Evolutionary conservation across 2,113 vertebrate genomes (phyloP), one percentile per base, ranked within the genome.

Genomic region (Pagrus major): DNA sequence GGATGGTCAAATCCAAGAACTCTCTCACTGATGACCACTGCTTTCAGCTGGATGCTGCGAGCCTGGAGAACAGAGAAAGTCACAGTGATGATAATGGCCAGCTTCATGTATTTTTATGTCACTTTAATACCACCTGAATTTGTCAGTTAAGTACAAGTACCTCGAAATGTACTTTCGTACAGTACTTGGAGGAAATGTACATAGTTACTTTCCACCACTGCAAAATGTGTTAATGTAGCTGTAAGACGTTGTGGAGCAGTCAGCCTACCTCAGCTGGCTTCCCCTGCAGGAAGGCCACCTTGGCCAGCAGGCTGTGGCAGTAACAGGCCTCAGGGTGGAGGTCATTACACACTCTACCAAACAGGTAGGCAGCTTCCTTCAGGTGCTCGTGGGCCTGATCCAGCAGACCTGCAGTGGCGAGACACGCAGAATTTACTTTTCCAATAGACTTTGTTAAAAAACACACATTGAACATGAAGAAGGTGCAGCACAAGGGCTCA

Each of bases 1-100:
- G 94, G 93, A 81, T 96, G 94, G 86, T 96, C 96, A 65, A 96
- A 96, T 73, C 95, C 95, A 21, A 95, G 83, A 35, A 95, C 93
- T 71, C 95, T 88, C 91, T 96, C 96, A 63, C 95, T 95, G 87
- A 96, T 93, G 65, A 96, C 91, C 77, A 96, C 94, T 18, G 94
- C 92, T 88, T 89, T 96, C 80, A 95, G 89, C 83, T 96, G 95
- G 52, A 93, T 67, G 70, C 94, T 94, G 66, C 95, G 93, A 61
- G 96, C 95, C 96, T 96, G 54, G 2, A 74, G 51, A 74, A 49
- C n/a, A 87, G 35, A 80, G 29, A 21, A 52, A 55, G 39, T 54
- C 41, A 76, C 12, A 49, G 55, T 11, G 11, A 42, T 5, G 21
- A 68, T 10, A 9, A 46, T 49, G 5, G 7, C 1, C 23, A 35